Base-by-base conservation (phyloP, 2,888 invertebrate genomes). In the Melanargia galathea region DNA sequence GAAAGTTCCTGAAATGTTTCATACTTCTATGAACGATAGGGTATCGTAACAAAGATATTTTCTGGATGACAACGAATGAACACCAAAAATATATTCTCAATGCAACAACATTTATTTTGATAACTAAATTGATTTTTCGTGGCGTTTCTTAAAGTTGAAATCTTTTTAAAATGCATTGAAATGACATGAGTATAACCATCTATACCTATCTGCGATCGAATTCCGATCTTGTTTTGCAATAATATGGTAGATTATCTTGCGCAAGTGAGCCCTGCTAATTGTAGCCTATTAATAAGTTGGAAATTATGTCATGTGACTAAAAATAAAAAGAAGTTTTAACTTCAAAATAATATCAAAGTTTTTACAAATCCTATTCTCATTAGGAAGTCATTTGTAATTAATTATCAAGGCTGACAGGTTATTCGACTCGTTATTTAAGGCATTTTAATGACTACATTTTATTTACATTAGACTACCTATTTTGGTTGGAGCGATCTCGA, bases 221-320 rank as follows among this genome's bases (percentile, higher is more conserved):
- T 49, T 51, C 33, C 51, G 24, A 56, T 56, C 49, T 51, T 5
- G 64, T 64, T 64, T 64, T 56, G 49, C 35, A 59, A 46, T 48
- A 54, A 22, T 26, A 24, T 43, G n/a, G 38, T n/a, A 45, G 33
- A 11, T 13, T 24, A n/a, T 18, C 38, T 64, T 64, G 45, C 60
- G 57, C 52, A 61, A 63, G 45, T 22, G n/a, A 46, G 97, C 98
- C 73, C 97, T 98, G 93, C 94, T 94, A 80, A 60, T 16, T 20
- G 40, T 40, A 10, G 10, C 3, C 10, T 20, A 40, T 24, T 55
- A 49, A n/a, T 11, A 45, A 20, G 10, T 4, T 6, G 26, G 8
- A 11, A 3, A 24, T 45, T 20, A 18, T 18, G 2, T 6, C 4
- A 56, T 43, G n/a, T 35, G 16, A 24, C 24, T 57, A 35, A 45